Evolutionary conservation across 2,888 invertebrate species (phyloP), one percentile per base, ranked within the genome.

Genomic region (Papilio demoleus): DNA sequence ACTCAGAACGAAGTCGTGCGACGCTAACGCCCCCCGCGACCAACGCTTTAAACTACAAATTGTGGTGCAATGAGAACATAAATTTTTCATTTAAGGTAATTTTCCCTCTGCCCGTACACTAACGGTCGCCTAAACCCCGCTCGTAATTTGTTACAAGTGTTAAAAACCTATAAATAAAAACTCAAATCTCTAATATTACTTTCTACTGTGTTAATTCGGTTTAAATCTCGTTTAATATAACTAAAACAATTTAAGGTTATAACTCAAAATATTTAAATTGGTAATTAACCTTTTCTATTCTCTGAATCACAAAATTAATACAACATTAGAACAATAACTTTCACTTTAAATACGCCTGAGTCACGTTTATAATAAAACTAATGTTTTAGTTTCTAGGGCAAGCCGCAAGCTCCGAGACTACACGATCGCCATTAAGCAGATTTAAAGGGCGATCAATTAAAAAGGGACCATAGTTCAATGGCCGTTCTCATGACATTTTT

Each of bases 401-500:
- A 69, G 65, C 69, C 69, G 61, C 69, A 69, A 56, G 34, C 69
- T 56, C 27, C 53, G 59, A 50, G 61, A 62, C 40, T 56, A 62
- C 72, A 72, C 75, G 74, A 72, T 70, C 70, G 70, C 73, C 65
- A 72, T 71, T 71, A 70, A 72, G 67, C 61, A 47, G 68, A 58
- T 71, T 58, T 65, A 53, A 61, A 62, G 60, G 73, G 72, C 76
- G 74, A 79, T 79, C 77, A 78, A 79, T 81, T 78, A 78, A 75
- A 75, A 76, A 65, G 61, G 59, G 64, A 65, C 65, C 61, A 61
- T 75, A 82, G 86, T 83, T 85, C 82, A 81, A 78, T 79, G 84
- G 77, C 81, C 84, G 84, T 87, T 88, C 88, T 86, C 88, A 87
- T 84, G 79, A 81, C 85, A 89, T 88, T 88, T 87, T 88, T 88